Base-by-base conservation (phyloP, 2,113 vertebrate species). In the Mus pahari region DNA sequence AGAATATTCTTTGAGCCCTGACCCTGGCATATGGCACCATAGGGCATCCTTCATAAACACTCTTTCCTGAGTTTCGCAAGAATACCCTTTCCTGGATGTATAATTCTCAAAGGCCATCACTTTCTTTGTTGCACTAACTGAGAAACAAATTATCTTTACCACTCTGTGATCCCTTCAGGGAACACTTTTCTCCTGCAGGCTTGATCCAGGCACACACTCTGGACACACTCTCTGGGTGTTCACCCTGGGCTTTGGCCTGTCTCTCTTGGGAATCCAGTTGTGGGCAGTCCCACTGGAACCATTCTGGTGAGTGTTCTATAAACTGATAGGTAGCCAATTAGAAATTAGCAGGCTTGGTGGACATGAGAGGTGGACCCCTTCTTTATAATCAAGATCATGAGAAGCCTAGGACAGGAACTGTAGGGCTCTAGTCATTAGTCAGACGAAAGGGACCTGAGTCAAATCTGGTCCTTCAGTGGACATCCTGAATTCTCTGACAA, bases 1-100 rank as follows among this genome's bases (percentile, higher is more conserved):
- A 93, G 87, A 87, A 94, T 83, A 50, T 92, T 87, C 84, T 92
- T 17, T 12, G 50, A 55, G 36, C 14, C 39, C 50, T 53, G 55
- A 58, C 55, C 13, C 48, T 58, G 48, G 42, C 16, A n/a, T 36
- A 64, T 6, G 42, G 78, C 45, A 45, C 17, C 36, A 60, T 0
- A 10, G 24, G 50, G 20, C 14, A 31, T 39, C 66, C 82, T 77
- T 73, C 13, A 22, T 42, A 74, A 92, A 17, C 13, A 66, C 60
- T 28, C 1, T 83, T 64, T 53, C 78, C 60, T 68, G 74, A 20
- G 36, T 71, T 94, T 84, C 60, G 20, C 11, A 74, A 64, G n/a
- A 11, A 64, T 2, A 70, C 4, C 13, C 14, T 48, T 86, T 45
- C n/a, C 60, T 7, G 6, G 16, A 28, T 39, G 13, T 19, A 33